Evolutionary conservation across 30 jellyfish, hydroid and myxozoan genomes (phyloP), one percentile per base, ranked within the genome.

Genomic region (Haliclystus octoradiatus): DNA sequence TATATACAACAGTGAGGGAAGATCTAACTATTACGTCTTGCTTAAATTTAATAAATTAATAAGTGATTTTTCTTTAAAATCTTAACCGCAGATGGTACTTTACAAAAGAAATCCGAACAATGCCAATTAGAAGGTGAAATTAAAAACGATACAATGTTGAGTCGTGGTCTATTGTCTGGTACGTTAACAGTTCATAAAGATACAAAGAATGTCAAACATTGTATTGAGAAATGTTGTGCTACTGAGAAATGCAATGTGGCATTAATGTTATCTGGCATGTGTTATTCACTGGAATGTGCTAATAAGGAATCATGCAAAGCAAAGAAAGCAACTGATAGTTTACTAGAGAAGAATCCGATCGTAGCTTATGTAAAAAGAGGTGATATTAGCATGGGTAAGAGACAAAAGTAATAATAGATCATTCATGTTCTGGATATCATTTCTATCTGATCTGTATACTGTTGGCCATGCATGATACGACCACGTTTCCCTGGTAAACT

Each of bases 281-380:
- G 98, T 35, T 89, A 89, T 68, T 81, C 98, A 57, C 76, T 89
- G 98, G 98, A 89, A 76, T 89, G 98, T 53, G 93, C 87, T 2
- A 78, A 89, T 52, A 83, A 77, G 49, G 78, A 82, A 30, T 90
- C 94, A 0, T 89, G 98, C 34, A 75, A 72, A 60, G 92, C 98
- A 1, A 82, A 81, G 72, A 68, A 70, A 5, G 98, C 98, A 2
- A 94, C 98, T 5, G 80, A 75, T 25, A 68, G 74, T 40, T 62
- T 82, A 2, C 63, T 63, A 31, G 70, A 70, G 32, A 84, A 89
- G 52, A 81, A 71, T 66, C 98, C 98, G 32, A 78, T 83, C 0
- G 75, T 89, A 33, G 98, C 98, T 7, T 89, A 89, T 70, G 98
- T 89, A 23, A 89, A 82, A 72, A 66, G 98, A 49, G 98, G 98